Evolutionary conservation across 1,140 invertebrate species (phyloP), one percentile per base, ranked within the genome.

Genomic region (Tribolium madens): DNA sequence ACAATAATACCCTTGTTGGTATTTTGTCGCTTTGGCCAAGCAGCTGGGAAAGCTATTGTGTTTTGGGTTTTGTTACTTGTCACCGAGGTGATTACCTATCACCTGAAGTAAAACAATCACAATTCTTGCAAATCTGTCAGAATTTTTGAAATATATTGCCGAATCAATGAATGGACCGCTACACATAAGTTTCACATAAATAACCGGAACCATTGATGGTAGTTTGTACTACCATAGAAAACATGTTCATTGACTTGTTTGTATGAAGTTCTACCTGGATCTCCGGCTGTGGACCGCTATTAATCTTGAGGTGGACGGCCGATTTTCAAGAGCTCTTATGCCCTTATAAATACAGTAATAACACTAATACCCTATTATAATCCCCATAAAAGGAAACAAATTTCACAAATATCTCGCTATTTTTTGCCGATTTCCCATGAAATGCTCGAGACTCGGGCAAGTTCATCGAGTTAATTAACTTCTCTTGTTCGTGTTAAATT

Each of bases 1-100:
- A 64, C 57, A 64, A 64, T 64, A 9, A 64, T 26, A 64, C 57
- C 57, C 57, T 64, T 64, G 57, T 64, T 64, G 57, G 57, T 60
- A 60, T 60, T 60, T 60, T 60, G 53, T 60, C 53, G 21, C 18
- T 31, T 64, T 26, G 17, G 6, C 52, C 57, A 64, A 64, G 57
- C 57, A 64, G 57, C 57, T 64, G 57, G 26, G 52, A 26, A 26
- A 26, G 18, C 57, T 26, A 33, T 64, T 64, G 57, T 64, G 26
- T 64, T 9, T 12, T 26, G 10, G 26, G 31, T 26, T 13, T 64
- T 64, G 26, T 64, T 33, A 7, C 14, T 64, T 33, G 57, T 64
- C 57, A 64, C 14, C 6, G 26, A 64, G 57, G 26, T 64, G 57
- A 64, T 64, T 33, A 33, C 57, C 26, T 14, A 18, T 64, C 21